Evolutionary conservation across 2,888 invertebrate species (phyloP).

Genomic region (Augochlorella aurata): DNA sequence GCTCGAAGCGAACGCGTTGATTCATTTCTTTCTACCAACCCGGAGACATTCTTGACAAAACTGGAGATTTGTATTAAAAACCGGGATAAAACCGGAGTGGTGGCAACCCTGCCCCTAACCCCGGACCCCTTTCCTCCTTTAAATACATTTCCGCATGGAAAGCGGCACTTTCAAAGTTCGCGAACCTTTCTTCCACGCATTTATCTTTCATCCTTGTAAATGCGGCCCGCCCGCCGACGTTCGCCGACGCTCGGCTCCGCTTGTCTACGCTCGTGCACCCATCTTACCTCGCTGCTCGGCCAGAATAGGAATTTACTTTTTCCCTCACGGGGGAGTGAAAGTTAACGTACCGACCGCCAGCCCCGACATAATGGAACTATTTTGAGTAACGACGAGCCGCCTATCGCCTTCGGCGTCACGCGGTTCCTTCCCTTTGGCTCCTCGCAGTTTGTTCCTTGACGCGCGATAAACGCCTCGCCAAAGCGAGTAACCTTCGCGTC

Average conservation of each 20-base stretch:
- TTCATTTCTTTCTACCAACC: too few relatives aligned
- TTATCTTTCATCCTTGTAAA: constrained; percentile 53
- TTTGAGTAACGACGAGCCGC: constrained; percentile 19
- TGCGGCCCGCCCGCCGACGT: constrained; percentile 5
- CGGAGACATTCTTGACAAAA: too few relatives aligned
- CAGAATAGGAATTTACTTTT: constrained; percentile 31
- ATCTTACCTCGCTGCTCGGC: constrained; percentile 6
- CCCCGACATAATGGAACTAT: constrained; percentile 34
- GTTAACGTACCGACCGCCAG: constrained; percentile 23
- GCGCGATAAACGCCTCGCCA: background rate
- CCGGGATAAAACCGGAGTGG: too few relatives aligned
- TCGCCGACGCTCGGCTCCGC: background rate
- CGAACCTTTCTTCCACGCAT: constrained; percentile 39
- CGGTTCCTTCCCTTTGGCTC: background rate
- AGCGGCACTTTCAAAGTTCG: constrained; percentile 56
- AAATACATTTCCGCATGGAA: constrained; percentile 62
- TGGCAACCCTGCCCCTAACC: constrained; percentile 15
- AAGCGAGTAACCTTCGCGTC: background rate
- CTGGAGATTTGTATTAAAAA: too few relatives aligned
- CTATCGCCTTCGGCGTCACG: constrained; percentile 6
- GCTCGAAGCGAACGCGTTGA: too few relatives aligned
- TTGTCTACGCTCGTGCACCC: constrained; percentile 11
- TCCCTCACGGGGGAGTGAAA: background rate
- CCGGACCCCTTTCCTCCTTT: background rate
- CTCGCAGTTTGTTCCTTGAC: background rate